Conservation (phyloP, 2,888 invertebrate genomes). For the Mesorhabditis sp. region DNA sequence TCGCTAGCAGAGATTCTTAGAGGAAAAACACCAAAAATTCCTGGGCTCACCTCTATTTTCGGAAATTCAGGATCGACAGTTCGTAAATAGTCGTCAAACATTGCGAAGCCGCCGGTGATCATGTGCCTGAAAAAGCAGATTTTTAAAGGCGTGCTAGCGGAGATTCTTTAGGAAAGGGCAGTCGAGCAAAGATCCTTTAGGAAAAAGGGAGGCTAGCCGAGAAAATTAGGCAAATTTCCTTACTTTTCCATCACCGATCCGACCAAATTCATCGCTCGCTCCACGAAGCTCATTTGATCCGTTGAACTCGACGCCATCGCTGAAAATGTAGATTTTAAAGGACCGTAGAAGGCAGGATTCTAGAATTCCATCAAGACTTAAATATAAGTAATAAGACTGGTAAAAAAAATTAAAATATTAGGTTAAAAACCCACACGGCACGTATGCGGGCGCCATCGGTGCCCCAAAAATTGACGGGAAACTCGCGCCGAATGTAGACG, state of each 20-base stretch:
- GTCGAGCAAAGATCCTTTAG: not conserved
- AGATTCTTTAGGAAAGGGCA: not conserved
- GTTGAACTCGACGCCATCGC: not conserved
- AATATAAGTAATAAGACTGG: no score
- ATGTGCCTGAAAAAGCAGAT: not conserved
- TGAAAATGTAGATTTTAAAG: not conserved
- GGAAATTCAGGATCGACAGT: not conserved
- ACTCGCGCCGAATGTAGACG: slow-evolving; percentile 5
- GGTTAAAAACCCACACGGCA: not conserved
- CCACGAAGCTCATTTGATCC: not conserved
- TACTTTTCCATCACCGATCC: slow-evolving; percentile 6
- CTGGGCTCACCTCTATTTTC: not conserved
- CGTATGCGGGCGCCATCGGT: not conserved
- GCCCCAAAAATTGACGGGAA: not conserved
- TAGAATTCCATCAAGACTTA: no score
- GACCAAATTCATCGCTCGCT: not conserved
- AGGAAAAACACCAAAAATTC: not conserved
- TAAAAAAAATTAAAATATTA: no score
- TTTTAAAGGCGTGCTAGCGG: not conserved
- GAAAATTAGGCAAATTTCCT: not conserved
- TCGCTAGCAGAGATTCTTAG: not conserved
- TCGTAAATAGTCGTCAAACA: not conserved
- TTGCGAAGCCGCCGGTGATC: slow-evolving; percentile 2
- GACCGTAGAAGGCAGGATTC: no score
- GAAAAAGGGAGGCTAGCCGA: not conserved